Evolutionary conservation across 2,888 invertebrate genomes (phyloP).

Genomic region (Netelia virgata): DNA sequence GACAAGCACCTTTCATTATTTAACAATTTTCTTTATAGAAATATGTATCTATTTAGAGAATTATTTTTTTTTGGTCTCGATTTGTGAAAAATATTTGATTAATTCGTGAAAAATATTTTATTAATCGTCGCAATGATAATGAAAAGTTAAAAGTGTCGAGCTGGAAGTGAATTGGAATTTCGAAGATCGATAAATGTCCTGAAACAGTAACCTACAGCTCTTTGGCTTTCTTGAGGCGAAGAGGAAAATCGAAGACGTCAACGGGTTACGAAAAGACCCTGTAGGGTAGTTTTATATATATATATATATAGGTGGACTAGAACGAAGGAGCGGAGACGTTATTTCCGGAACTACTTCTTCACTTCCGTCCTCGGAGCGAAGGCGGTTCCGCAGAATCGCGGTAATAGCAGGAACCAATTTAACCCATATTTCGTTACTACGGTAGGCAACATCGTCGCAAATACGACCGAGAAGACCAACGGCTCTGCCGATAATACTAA

Average conservation of each 20-base stretch:
- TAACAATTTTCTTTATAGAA: no score
- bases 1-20: no score
- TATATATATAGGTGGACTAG: conserved; percentile 1
- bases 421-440: conserved; percentile 28
- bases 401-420: conserved; percentile 69
- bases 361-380: conserved; percentile 68
- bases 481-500: conserved; percentile 37
- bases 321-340: conserved; percentile 74
- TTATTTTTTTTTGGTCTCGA: no score
- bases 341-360: conserved; percentile 81
- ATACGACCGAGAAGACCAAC: conserved; percentile 27
- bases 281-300: neutral
- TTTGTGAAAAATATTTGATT: no score
- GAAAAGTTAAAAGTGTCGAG: neutral
- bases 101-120: neutral
- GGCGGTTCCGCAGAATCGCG: conserved; percentile 53
- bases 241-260: conserved; percentile 47
- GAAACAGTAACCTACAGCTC: conserved; percentile 52
- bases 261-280: conserved; percentile 9
- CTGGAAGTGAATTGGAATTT: neutral
- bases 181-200: conserved; percentile 23
- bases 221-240: conserved; percentile 14
- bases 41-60: no score
- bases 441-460: conserved; percentile 20
- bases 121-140: neutral